Base-by-base conservation (phyloP, 2,888 invertebrate genomes). In the Tachina lurida region DNA sequence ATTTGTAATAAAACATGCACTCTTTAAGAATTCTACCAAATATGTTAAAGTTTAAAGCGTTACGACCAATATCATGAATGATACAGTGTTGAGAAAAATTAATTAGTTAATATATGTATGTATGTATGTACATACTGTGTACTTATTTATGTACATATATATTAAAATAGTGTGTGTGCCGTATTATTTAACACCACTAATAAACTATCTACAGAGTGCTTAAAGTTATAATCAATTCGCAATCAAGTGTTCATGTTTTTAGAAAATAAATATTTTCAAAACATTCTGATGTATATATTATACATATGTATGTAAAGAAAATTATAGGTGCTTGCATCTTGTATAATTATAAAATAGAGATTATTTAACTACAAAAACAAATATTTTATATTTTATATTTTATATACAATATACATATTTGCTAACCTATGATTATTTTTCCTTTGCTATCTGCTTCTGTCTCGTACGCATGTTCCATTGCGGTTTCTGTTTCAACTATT, bases 351-450 rank as follows among this genome's bases (percentile, higher is more conserved):
- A 45, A 43, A 13, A 70, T 22, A 45, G 68, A 65, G 65, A 62
- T 65, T 77, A 15, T 80, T 85, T 76, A 73, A 65, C 74, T 68
- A 81, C 60, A 74, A 74, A 58, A 76, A 77, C 73, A 77, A 65
- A 62, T 62, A 52, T n/a, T 15, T 76, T 67, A 49, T 10, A 39
- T 73, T 58, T 22, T 52, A 73, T 54, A 43, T 65, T n/a, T n/a
- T n/a, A 76, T 65, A 58, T 81, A 60, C n/a, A n/a, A n/a, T 74
- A 49, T 82, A 65, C 19, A 65, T 49, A 70, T 79, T 76, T 90
- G 90, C 92, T 92, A 91, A 94, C 94, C 94, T 94, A 94, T 94
- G 88, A 94, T 93, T 91, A 94, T 93, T 93, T 93, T 93, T 92
- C 93, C 93, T 90, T 89, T 91, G 89, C 91, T 90, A 89, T 90